These are phyloP conservation scores for Aphelocoma californica DNA, from an alignment of 2,797 vertebrate genomes.

Conservation along the genomic window DNA sequence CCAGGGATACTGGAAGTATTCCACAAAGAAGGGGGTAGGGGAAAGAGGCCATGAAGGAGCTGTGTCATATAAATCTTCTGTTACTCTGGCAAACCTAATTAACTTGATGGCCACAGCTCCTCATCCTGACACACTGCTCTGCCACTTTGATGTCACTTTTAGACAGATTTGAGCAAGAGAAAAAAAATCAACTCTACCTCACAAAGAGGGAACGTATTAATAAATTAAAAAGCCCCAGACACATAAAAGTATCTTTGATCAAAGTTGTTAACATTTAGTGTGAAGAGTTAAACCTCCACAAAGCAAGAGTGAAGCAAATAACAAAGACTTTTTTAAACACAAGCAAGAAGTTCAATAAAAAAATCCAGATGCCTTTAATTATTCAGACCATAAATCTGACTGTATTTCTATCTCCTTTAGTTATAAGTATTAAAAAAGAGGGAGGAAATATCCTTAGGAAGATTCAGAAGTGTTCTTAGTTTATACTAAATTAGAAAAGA, in stretches of 20 bases:
- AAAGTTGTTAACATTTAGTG: neutral
- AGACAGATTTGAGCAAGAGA: neutral
- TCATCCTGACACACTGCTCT: neutral
- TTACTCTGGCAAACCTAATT: neutral
- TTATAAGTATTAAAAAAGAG: neutral
- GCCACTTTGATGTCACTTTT: constrained; percentile 18
- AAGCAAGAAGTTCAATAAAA: neutral
- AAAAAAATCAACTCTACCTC: neutral
- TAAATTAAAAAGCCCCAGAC: constrained; percentile 24
- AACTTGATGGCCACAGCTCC: neutral
- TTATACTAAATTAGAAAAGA: neutral
- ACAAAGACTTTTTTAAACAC: neutral
- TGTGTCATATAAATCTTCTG: neutral
- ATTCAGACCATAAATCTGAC: neutral
- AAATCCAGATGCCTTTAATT: neutral
- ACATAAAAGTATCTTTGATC: constrained; percentile 50
- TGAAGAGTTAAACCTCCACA: constrained; percentile 8
- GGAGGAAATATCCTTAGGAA: neutral
- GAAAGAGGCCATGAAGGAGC: neutral
- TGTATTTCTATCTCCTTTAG: neutral
- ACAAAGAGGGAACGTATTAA: neutral
- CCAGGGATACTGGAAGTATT: neutral
- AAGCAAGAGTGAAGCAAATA: neutral
- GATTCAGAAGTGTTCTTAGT: neutral
- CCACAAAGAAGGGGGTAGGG: neutral